Percentiles rank a stretch among this genome's conserved stretches.
Conservation (phyloP, 2,888 invertebrate genomes). For the Eupithecia tripunctaria region DNA sequence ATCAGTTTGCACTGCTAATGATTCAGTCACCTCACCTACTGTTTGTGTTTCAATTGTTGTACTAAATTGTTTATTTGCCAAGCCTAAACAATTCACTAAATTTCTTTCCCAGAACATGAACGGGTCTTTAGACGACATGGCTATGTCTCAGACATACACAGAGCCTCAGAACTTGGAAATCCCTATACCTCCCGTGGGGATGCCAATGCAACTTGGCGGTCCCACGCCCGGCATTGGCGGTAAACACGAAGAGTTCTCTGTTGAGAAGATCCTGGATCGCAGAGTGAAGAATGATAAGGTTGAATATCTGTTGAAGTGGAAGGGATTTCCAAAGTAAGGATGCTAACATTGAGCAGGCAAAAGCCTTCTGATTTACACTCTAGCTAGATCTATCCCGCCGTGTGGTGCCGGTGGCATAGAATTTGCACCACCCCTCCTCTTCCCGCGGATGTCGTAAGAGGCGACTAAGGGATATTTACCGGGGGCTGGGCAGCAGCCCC, state of each 20-base stretch:
- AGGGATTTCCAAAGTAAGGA: constrained; percentile 86
- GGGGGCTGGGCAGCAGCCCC: no score
- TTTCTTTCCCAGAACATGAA: constrained; percentile 46
- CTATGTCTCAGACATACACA: constrained; percentile 41
- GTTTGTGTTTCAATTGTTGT: background rate
- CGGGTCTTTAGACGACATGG: constrained; percentile 36
- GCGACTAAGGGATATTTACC: no score
- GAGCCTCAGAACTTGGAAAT: constrained; percentile 34
- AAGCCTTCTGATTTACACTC: background rate
- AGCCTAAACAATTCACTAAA: background rate
- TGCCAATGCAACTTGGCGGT: constrained; percentile 28
- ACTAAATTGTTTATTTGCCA: background rate
- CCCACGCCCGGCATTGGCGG: constrained; percentile 54
- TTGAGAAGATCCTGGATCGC: constrained; percentile 90
- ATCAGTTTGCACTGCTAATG: background rate
- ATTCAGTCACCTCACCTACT: background rate
- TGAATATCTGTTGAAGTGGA: constrained; percentile 87
- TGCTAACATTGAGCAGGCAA: background rate
- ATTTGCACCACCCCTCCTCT: no score
- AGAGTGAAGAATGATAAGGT: constrained; percentile 88
- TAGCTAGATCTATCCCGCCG: no score
- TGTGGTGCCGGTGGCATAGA: no score
- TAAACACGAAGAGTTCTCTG: constrained; percentile 88
- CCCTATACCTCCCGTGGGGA: constrained; percentile 26
- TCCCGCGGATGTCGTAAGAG: no score